Conservation (phyloP, 2,797 vertebrate species). For the Syngnathus acus region DNA sequence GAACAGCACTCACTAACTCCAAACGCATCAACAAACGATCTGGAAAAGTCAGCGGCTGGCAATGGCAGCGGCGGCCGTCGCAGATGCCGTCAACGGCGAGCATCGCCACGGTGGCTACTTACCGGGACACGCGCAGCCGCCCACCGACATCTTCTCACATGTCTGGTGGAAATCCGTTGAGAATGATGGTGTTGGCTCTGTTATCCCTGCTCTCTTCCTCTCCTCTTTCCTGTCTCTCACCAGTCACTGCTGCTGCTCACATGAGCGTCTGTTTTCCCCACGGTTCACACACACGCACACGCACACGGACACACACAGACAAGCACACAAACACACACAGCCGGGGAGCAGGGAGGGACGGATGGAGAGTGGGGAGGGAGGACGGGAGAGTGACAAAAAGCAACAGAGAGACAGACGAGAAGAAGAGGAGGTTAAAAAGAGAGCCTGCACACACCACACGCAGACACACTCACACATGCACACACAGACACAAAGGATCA, state of each 20-base stretch:
- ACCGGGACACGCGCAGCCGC: constrained; percentile 94
- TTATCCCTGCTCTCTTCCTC: constrained; percentile 49
- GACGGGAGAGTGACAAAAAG: constrained; percentile 41
- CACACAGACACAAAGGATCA: constrained; percentile 65
- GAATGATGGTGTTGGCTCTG: constrained; percentile 63
- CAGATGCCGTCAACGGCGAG: constrained; percentile 53
- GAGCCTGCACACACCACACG: constrained; percentile 31
- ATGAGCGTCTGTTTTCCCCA: constrained; percentile 74
- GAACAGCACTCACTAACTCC: constrained; percentile 33
- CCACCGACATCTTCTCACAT: constrained; percentile 95
- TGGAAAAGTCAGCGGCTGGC: constrained; percentile 38
- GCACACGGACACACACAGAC: constrained; percentile 17
- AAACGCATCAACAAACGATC: constrained; percentile 45
- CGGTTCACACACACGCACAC: constrained; percentile 57
- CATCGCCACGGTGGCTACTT: constrained; percentile 68
- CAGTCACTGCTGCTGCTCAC: constrained; percentile 69
- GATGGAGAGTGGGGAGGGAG: constrained; percentile 18
- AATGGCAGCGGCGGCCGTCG: constrained; percentile 22
- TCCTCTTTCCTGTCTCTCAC: constrained; percentile 47
- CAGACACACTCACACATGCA: constrained; percentile 16
- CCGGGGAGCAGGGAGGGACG: constrained; percentile 44
- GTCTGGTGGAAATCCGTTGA: constrained; percentile 78
- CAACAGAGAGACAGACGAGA: constrained; percentile 49
- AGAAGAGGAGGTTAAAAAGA: constrained; percentile 63
- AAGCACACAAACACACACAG: constrained; percentile 49